Evolutionary conservation across 1,140 invertebrate genomes (phyloP), one percentile per base, ranked within the genome.

Genomic region (Adoxophyes honmai): DNA sequence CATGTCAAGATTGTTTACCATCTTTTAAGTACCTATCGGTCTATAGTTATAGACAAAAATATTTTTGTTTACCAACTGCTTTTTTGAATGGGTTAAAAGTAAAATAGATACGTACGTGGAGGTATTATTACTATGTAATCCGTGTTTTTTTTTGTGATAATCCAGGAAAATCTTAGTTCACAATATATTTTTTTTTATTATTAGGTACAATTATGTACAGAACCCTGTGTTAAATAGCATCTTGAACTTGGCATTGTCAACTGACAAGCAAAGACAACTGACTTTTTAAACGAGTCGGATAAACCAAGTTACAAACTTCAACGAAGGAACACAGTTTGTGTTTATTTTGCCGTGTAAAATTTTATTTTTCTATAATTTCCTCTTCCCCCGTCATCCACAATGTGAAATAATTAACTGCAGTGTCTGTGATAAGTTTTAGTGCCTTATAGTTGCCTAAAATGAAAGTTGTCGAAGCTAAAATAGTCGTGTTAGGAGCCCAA

Each of bases 401-500:
- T 62, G 60, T 62, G 33, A 62, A 54, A 52, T 37, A 36, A 13
- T 38, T 38, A 38, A 33, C 6, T 39, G n/a, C 9, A 28, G 44
- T 39, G 33, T 11, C 13, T 35, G 13, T 15, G 14, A 52, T 42
- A 48, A 21, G 33, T 53, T 53, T 51, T 21, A 21, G 28, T 44
- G 8, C 18, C 8, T 42, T 52, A 35, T 10, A 57, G 35, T 59
- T 42, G 55, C n/a, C 14, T 37, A 84, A 75, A 78, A 93, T 95
- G 94, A 93, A 93, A 77, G 91, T 92, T 52, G 89, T 96, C 59
- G 93, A 95, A 85, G 95, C 93, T 59, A 96, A 96, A 92, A 93
- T 96, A 57, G 95, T 96, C 54, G 92, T 96, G 60, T 85, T 96
- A 35, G 95, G 95, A 35, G 92, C 94, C 38, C 94, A 95, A 93